A percentile compares a stretch with the other conserved stretches of the same genome.
These are phyloP conservation scores for Cinclus mexicanus DNA, from an alignment of 2,113 vertebrate genomes.

Conservation along the genomic window DNA sequence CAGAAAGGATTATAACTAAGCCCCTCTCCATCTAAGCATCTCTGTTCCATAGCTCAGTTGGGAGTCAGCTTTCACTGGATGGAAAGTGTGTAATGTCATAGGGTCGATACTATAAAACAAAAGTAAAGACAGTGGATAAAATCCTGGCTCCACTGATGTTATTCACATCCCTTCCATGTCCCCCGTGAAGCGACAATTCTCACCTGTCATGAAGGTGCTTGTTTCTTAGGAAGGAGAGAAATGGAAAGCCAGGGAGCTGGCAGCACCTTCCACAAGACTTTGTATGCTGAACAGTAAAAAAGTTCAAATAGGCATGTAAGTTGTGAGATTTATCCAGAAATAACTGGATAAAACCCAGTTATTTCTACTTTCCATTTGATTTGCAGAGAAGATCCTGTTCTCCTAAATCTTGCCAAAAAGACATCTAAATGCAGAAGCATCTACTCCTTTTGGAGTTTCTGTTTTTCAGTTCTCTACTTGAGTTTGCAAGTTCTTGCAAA, in stretches of 20 bases:
- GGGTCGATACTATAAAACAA: neutral
- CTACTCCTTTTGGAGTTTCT: neutral
- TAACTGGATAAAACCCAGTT: neutral
- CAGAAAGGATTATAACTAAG: neutral
- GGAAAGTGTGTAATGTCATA: neutral
- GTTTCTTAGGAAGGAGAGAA: neutral
- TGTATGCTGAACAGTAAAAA: neutral
- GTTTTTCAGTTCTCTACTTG: neutral
- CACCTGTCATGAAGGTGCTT: neutral
- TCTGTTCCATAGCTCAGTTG: neutral
- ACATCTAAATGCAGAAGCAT: neutral
- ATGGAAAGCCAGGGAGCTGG: neutral
- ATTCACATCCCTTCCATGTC: neutral
- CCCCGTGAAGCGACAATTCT: neutral
- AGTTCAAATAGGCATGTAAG: neutral
- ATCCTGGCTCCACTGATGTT: neutral
- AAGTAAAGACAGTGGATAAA: neutral
- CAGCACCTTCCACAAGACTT: neutral
- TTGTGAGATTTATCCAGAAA: neutral
- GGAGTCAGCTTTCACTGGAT: neutral
- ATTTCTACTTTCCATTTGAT: neutral
- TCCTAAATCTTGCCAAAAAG: neutral
- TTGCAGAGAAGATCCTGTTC: neutral
- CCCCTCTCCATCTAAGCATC: neutral
- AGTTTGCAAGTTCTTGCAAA: neutral